phyloP scores from a whole-genome alignment of 2,797 vertebrate genomes.

The Trichosurus vulpecula region DNA sequence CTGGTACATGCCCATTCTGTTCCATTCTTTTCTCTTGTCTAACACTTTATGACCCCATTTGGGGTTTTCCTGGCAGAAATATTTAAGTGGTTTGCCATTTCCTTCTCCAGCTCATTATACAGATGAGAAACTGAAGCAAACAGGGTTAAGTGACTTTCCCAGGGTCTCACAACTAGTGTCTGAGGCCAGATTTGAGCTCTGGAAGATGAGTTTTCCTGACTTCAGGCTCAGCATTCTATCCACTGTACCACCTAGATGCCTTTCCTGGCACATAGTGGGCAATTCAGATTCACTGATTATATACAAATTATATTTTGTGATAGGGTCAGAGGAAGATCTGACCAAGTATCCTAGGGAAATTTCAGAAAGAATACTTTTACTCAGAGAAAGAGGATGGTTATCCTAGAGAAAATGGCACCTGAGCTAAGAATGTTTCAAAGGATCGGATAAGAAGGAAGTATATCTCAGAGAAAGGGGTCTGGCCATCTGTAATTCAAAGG shows the following conservation, averaged over 20 bases:
- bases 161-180: neutral
- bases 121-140: neutral
- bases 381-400: neutral
- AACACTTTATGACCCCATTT: no score
- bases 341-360: neutral
- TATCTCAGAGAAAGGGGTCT: neutral
- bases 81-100: neutral
- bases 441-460: neutral
- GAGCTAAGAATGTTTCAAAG: neutral
- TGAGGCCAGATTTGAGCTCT: no score
- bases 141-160: neutral
- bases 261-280: no score
- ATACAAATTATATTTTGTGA: neutral
- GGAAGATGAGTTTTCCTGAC: neutral
- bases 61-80: neutral
- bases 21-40: neutral
- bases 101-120: neutral
- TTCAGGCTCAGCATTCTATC: neutral
- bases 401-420: neutral
- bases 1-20: neutral
- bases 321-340: neutral
- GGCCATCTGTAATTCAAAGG: neutral
- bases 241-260: neutral
- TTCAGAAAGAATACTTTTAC: neutral
- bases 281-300: neutral